Percentiles rank a stretch among this genome's conserved stretches.
Evolutionary conservation across 2,797 vertebrate species (phyloP).

Genomic region (Taenioides sp.): DNA sequence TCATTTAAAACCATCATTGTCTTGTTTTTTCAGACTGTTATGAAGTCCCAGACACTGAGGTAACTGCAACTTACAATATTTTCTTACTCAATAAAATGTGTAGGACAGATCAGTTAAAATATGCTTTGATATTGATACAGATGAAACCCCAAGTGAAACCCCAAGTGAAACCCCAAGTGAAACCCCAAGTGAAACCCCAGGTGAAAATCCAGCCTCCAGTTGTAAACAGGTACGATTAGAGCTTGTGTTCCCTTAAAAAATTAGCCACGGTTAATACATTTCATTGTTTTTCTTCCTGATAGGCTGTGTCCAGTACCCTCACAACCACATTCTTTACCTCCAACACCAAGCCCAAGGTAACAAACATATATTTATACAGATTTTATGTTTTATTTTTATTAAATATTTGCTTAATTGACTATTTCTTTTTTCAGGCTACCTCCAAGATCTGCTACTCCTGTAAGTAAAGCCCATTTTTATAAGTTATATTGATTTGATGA

Average conservation of each 20-base stretch:
- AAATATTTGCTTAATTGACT: not conserved
- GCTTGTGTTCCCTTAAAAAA: not conserved
- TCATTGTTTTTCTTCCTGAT: not conserved
- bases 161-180: not conserved
- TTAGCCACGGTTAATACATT: not conserved
- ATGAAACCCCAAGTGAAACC: constrained; percentile 17
- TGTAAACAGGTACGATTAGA: constrained; percentile 60
- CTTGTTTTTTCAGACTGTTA: constrained; percentile 76
- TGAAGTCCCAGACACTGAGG: constrained; percentile 79
- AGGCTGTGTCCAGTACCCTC: constrained; percentile 34
- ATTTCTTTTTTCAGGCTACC: constrained; percentile 40
- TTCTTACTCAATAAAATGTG: no score
- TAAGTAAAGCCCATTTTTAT: constrained; percentile 48
- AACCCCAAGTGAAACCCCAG: not conserved
- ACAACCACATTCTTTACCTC: constrained; percentile 38
- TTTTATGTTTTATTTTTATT: not conserved
- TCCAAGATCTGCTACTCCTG: constrained; percentile 32
- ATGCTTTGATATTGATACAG: constrained; percentile 38
- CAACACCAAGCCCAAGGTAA: constrained; percentile 73
- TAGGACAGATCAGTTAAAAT: not conserved
- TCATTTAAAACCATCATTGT: no score
- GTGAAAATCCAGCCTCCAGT: constrained; percentile 10
- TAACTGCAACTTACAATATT: constrained; percentile 44
- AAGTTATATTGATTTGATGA: not conserved
- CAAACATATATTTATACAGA: not conserved